Evolutionary conservation across 2,888 invertebrate species (phyloP).

Genomic region (Zele albiditarsus): DNA sequence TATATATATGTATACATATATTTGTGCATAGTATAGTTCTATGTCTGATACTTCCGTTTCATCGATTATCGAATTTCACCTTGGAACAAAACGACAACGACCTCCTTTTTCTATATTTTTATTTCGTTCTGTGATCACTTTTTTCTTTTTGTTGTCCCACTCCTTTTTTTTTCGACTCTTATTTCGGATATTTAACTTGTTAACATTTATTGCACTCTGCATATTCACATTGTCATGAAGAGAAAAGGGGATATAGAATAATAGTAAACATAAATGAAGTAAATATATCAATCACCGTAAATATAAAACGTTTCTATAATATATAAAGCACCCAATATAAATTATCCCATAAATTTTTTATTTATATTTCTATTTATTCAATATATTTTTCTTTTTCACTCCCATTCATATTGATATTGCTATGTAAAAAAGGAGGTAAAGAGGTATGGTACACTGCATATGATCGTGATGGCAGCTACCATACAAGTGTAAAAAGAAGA

Average conservation of each 20-base stretch:
- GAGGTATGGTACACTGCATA: conserved; percentile 1
- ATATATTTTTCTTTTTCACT: not conserved
- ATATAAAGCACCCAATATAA: not conserved
- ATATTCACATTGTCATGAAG: too few species aligned
- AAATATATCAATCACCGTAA: too few species aligned
- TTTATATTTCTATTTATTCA: too few species aligned
- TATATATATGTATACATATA: not conserved
- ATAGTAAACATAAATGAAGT: too few species aligned
- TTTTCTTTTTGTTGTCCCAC: not conserved
- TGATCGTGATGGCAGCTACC: not conserved
- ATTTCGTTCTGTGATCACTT: conserved; percentile 10
- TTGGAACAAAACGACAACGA: conserved; percentile 46
- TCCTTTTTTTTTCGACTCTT: conserved; percentile 1
- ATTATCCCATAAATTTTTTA: too few species aligned
- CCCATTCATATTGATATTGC: not conserved
- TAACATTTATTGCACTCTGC: too few species aligned
- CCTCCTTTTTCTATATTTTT: conserved; percentile 40
- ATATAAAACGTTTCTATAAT: not conserved
- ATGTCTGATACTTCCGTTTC: conserved; percentile 29
- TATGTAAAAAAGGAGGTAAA: not conserved
- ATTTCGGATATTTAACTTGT: not conserved
- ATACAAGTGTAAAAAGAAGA: conserved; percentile 63
- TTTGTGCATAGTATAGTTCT: conserved; percentile 22
- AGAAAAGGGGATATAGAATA: too few species aligned
- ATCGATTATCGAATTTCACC: conserved; percentile 53